Evolutionary conservation across 2,797 vertebrate species (phyloP).

Genomic region (Parauchenoglanis ngamensis): DNA sequence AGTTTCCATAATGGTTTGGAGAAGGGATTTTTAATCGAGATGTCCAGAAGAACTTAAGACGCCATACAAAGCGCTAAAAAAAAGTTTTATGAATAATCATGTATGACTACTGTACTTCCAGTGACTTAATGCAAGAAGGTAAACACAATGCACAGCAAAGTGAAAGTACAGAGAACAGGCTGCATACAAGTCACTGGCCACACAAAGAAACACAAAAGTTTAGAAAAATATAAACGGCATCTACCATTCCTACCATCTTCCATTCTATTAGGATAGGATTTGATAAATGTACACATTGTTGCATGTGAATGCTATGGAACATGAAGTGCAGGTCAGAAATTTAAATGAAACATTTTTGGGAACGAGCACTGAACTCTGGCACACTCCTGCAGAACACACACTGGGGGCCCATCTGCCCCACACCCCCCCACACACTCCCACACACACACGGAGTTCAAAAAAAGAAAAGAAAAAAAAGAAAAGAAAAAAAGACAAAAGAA

Average conservation of each 20-base stretch:
- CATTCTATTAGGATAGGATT: background rate
- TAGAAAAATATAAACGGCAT: constrained; percentile 4
- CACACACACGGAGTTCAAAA: background rate
- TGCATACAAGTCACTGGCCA: background rate
- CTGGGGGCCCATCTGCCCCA: constrained; percentile 41
- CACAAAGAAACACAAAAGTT: constrained; percentile 10
- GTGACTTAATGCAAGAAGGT: constrained; percentile 38
- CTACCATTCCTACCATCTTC: background rate
- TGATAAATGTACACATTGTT: background rate
- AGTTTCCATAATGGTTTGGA: constrained; percentile 8
- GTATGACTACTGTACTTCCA: constrained; percentile 23
- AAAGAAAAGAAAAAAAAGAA: background rate
- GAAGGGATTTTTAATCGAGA: background rate
- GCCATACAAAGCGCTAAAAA: background rate
- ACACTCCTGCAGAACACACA: constrained; percentile 19
- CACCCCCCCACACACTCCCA: background rate
- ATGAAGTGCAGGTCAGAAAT: background rate
- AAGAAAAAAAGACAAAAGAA: constrained; percentile 12
- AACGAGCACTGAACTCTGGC: constrained; percentile 33
- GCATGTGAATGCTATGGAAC: constrained; percentile 13
- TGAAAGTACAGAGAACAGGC: constrained; percentile 22
- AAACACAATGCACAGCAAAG: constrained; percentile 24
- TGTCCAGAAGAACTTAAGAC: background rate
- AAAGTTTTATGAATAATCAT: constrained; percentile 17
- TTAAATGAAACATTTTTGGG: background rate